phyloP scores from a whole-genome alignment of 2,797 vertebrate species.

The Artibeus lituratus region DNA sequence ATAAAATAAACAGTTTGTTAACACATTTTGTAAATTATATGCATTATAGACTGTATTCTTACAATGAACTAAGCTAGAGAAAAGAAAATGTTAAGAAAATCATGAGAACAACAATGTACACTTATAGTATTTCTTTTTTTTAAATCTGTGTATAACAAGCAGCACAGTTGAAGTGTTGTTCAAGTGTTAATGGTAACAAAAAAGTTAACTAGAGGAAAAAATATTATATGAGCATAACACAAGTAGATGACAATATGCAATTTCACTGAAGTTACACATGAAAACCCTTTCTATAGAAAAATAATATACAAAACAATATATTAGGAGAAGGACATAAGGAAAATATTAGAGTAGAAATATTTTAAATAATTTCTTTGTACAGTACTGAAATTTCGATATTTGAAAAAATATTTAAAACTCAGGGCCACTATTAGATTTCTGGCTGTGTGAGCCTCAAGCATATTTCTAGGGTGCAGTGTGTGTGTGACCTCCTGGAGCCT shows the following conservation, averaged over 20 bases:
- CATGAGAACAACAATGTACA: background rate
- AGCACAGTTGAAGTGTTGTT: background rate
- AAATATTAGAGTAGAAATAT: background rate
- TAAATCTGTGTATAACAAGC: background rate
- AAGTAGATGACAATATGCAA: background rate
- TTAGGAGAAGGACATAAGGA: background rate
- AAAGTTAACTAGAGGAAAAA: background rate
- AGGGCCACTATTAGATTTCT: background rate
- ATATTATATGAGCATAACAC: background rate
- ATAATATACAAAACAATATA: background rate
- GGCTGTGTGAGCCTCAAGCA: background rate
- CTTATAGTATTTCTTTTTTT: too few relatives aligned
- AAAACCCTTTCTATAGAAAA: background rate
- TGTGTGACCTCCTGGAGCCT: background rate
- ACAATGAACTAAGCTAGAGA: background rate
- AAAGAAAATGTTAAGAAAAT: background rate
- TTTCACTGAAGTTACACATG: background rate
- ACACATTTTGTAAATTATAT: background rate
- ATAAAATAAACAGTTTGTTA: background rate
- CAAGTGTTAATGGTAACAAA: background rate
- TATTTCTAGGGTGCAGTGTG: background rate
- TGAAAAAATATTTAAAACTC: background rate
- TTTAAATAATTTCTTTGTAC: background rate
- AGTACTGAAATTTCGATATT: background rate
- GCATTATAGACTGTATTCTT: background rate